Conservation (phyloP, 2,797 vertebrate species). For the Notolabrus celidotus region DNA sequence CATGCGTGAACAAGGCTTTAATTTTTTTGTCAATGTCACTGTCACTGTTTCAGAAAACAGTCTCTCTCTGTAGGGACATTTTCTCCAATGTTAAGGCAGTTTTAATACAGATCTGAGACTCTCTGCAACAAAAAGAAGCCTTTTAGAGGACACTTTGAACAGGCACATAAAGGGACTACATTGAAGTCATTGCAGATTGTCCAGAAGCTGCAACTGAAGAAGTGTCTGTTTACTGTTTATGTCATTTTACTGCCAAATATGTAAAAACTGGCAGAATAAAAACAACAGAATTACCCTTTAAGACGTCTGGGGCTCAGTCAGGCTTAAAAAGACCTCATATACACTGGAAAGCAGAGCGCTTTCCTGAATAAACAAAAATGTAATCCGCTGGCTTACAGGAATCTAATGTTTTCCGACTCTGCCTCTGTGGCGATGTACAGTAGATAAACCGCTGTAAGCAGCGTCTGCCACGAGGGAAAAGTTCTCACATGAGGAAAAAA, state of each 20-base stretch:
- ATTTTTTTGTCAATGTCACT: too few species aligned
- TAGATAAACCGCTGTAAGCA: conserved; percentile 19
- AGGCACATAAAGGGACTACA: too few species aligned
- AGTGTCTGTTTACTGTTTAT: not conserved
- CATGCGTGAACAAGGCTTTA: too few species aligned
- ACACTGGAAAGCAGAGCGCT: not conserved
- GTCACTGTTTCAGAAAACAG: too few species aligned
- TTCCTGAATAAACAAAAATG: not conserved
- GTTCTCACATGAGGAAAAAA: conserved; percentile 52
- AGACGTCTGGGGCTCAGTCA: not conserved
- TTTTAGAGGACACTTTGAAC: too few species aligned
- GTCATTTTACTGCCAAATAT: not conserved
- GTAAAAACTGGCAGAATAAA: not conserved
- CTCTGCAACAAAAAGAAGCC: too few species aligned
- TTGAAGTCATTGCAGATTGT: too few species aligned
- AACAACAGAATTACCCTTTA: not conserved
- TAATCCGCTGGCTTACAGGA: conserved; percentile 1
- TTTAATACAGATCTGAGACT: too few species aligned
- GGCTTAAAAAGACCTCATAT: not conserved
- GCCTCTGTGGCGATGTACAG: conserved; percentile 11
- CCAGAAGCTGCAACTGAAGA: too few species aligned
- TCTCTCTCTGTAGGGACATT: too few species aligned
- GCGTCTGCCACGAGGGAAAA: conserved; percentile 26
- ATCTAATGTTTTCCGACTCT: conserved; percentile 3
- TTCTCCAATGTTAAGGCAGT: too few species aligned